Evolutionary conservation across 2,113 vertebrate genomes (phyloP).

Genomic region (Poicephalus gulielmi): DNA sequence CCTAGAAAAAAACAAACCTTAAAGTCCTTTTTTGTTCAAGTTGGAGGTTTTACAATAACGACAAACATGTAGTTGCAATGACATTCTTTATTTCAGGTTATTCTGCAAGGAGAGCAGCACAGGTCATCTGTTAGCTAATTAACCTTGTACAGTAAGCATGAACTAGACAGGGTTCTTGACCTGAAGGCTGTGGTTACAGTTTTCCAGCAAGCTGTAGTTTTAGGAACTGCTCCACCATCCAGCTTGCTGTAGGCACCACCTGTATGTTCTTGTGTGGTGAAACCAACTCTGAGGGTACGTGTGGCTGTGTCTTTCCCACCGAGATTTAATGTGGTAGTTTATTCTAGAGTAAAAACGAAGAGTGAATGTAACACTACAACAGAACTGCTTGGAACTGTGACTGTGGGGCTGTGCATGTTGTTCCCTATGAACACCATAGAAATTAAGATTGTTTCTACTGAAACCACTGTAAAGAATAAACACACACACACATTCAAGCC

Average conservation of each 20-base stretch:
- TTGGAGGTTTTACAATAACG: neutral
- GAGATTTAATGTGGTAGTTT: neutral
- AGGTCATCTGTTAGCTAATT: neutral
- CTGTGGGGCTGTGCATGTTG: neutral
- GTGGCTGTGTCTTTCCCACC: neutral
- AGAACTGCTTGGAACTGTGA: neutral
- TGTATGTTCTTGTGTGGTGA: neutral
- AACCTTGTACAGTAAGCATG: neutral
- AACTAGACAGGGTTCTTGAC: neutral
- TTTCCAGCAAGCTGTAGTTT: neutral
- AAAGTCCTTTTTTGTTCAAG: neutral
- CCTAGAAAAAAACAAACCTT: neutral
- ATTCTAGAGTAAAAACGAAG: slow-evolving; percentile 21
- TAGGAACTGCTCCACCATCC: neutral
- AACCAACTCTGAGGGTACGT: neutral
- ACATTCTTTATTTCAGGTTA: slow-evolving; percentile 36
- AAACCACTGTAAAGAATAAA: neutral
- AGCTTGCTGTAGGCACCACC: neutral
- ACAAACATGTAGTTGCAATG: neutral
- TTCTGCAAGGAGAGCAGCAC: neutral
- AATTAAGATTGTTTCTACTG: neutral
- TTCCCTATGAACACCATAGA: neutral
- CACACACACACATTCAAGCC: neutral
- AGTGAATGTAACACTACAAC: neutral
- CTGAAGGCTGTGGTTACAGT: neutral